Evolutionary conservation across 2,113 vertebrate species (phyloP), one percentile per base, ranked within the genome.

Genomic region (Excalfactoria chinensis): DNA sequence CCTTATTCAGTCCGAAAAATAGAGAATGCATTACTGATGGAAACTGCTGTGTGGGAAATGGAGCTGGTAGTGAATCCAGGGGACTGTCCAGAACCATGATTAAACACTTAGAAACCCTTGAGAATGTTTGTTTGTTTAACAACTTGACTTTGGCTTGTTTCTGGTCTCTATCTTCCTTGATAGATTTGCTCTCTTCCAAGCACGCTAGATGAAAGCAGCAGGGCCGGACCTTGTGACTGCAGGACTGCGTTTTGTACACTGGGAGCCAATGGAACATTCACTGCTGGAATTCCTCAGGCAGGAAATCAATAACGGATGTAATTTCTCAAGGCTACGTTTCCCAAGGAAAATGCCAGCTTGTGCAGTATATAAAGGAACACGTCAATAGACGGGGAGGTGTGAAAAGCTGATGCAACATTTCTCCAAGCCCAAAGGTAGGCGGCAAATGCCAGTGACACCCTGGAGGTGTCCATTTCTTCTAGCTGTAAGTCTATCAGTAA

Each of bases 1-100:
- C 53, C 13, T 84, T 74, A 37, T 78, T 91, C 90, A 68, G 11
- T 10, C 51, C 68, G 63, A 55, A 76, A 51, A 17, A 32, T 5
- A 43, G 69, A 3, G 13, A 26, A 30, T 7, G 20, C 28, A 13
- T 89, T 74, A 63, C 51, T 95, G 81, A 91, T 0, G 3, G 32
- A 32, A 74, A 71, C 18, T 2, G 26, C 35, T 25, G 73, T 28
- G 46, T 18, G 35, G 73, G 62, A 62, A 40, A 7, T 41, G 22
- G n/a, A 2, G 6, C 48, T 66, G 51, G 28, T n/a, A 34, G 51
- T 10, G 35, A 68, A 81, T 40, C 64, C 51, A 20, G 20, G 5
- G 58, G 49, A 25, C 22, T 16, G 18, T 26, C 0, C 4, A 11
- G 23, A 1, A 3, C 40, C 15, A 6, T 51, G 41, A 26, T 7